Evolutionary conservation across 2,797 vertebrate genomes (phyloP).

Genomic region (Urosaurus nigricauda): DNA sequence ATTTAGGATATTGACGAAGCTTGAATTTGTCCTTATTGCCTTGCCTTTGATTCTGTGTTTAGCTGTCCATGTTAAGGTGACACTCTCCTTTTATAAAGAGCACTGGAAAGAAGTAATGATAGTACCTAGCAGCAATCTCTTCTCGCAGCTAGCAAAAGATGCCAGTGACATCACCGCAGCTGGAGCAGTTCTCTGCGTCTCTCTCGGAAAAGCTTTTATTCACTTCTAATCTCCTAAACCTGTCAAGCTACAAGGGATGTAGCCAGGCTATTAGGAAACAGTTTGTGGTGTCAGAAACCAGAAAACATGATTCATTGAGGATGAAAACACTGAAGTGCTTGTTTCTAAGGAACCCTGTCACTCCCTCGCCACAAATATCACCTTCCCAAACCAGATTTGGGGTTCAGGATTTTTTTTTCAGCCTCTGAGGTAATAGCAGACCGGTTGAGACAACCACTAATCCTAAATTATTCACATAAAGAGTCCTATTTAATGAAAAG

Average conservation of each 20-base stretch:
- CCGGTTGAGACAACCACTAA: background rate
- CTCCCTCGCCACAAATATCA: constrained; percentile 15
- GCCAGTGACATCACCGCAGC: background rate
- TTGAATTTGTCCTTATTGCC: constrained; percentile 4
- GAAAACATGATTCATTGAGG: constrained; percentile 28
- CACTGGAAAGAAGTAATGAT: background rate
- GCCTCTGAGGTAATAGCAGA: constrained; percentile 21
- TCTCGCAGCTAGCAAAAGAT: background rate
- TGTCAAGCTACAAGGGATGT: constrained; percentile 26
- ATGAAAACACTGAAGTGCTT: constrained; percentile 3
- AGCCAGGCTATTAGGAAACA: constrained; percentile 18
- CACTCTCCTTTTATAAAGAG: background rate
- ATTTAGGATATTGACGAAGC: constrained; percentile 24
- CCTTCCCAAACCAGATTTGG: constrained; percentile 14
- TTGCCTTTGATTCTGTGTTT: constrained; percentile 14
- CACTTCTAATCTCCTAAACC: constrained; percentile 27
- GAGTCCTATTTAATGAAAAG: constrained; percentile 1
- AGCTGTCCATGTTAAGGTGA: background rate
- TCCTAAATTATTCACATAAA: constrained; percentile 1
- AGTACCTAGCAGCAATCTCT: background rate
- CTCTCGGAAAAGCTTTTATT: constrained; percentile 40
- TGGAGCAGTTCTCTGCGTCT: background rate
- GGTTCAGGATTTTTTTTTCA: background rate
- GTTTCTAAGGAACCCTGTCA: background rate
- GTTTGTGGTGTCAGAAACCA: constrained; percentile 36